A percentile compares a stretch with the other conserved stretches of the same genome.
Evolutionary conservation across 2,797 vertebrate genomes (phyloP).

Genomic region (Phoeniculus purpureus): DNA sequence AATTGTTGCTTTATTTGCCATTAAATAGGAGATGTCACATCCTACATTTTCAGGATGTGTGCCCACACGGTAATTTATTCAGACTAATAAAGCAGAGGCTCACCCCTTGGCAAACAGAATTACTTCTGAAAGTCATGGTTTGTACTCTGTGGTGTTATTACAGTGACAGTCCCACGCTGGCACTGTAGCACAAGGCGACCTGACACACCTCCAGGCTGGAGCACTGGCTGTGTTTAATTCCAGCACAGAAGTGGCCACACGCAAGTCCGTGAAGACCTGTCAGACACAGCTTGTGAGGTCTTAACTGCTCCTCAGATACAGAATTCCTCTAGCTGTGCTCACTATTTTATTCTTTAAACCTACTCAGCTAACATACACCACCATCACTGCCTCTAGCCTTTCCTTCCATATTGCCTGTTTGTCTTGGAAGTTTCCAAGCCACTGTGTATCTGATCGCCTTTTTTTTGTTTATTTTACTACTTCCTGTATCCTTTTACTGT

Average conservation of each 20-base stretch:
- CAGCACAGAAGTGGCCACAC: neutral
- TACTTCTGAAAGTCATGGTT: neutral
- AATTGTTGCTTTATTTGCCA: neutral
- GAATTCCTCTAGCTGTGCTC: neutral
- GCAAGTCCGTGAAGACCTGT: neutral
- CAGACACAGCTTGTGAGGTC: fast-evolving
- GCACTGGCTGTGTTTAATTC: neutral
- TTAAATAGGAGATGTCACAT: neutral
- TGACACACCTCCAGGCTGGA: neutral
- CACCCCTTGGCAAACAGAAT: neutral
- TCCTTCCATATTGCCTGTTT: neutral
- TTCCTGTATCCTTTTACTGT: neutral
- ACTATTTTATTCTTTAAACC: neutral
- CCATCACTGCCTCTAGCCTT: neutral
- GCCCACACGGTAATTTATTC: neutral
- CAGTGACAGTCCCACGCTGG: too few relatives aligned
- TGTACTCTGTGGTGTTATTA: neutral
- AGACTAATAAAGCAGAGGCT: neutral
- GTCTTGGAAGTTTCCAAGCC: neutral
- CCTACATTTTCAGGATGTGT: neutral
- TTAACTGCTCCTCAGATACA: neutral
- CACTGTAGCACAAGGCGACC: neutral
- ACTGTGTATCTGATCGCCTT: neutral
- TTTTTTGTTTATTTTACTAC: neutral
- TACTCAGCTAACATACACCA: neutral